phyloP scores from a whole-genome alignment of 2,113 vertebrate genomes.

The Lamprologus callipterus region DNA sequence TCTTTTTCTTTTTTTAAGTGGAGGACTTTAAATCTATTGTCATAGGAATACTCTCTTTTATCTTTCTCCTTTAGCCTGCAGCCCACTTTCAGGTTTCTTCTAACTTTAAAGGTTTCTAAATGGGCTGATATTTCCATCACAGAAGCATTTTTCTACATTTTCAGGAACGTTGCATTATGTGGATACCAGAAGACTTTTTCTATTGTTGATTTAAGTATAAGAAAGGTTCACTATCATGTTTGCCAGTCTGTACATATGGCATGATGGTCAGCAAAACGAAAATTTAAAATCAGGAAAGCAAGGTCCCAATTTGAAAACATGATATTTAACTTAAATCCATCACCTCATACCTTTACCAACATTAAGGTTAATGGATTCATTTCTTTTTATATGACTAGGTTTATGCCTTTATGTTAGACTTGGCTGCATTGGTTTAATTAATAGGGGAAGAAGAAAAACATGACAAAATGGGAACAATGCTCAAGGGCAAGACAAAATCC shows the following conservation, averaged over 20 bases:
- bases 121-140: neutral
- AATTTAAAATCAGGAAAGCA: neutral
- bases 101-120: neutral
- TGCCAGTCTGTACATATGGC: neutral
- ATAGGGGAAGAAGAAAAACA: neutral
- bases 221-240: neutral
- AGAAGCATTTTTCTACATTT: neutral
- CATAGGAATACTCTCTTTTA: conserved; percentile 3
- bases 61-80: conserved; percentile 3
- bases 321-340: neutral
- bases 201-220: neutral
- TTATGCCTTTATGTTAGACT: neutral
- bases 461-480: conserved; percentile 15
- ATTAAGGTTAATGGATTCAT: neutral
- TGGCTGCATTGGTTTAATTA: conserved; percentile 27
- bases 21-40: conserved; percentile 1
- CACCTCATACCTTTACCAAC: neutral
- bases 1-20: neutral
- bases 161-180: neutral
- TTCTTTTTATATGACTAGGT: neutral
- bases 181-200: neutral
- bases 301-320: conserved; percentile 12
- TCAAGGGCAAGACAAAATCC: conserved; percentile 15
- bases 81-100: neutral
- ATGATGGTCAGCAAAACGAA: neutral